Base-by-base conservation (phyloP, 2,888 invertebrate species). In the Gonocerus acuteangulatus region DNA sequence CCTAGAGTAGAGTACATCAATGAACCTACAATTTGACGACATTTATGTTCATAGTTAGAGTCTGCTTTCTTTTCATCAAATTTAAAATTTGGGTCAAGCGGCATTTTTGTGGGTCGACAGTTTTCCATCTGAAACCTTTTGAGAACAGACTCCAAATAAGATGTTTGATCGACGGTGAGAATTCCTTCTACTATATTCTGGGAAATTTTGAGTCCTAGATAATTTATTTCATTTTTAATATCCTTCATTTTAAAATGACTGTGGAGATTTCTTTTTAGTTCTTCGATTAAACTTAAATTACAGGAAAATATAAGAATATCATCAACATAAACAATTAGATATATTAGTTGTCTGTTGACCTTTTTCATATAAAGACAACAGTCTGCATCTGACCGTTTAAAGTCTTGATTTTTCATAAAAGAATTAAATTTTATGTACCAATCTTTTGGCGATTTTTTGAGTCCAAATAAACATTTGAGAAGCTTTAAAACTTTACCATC, bases 241-340 rank as follows among this genome's bases (percentile, higher is more conserved):
- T 48, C 22, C 15, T 48, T 48, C 48, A 21, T 48, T 48, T 48
- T 48, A 2, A 48, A 48, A 21, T 48, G 11, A 21, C 22, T 21
- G 4, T 48, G 21, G 11, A 48, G 48, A 9, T 48, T 48, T 2
- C 9, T 19, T 48, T 48, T 48, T 2, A 48, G 15, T 48, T 48
- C 48, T 2, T 48, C 11, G 11, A 22, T 22, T 2, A 48, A 22
- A 21, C 19, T 48, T 21, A 48, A 45, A 19, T 48, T 15, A 2
- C 2, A 9, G 19, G 48, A 48, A 48, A 48, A 21, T 48, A 22
- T 48, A 13, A 48, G 22, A 48, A 48, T 48, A 9, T 48, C 44
- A 18, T 44, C 48, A 48, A 48, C 22, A 48, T 48, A 22, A 13
- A 22, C 2, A 13, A 48, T 22, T 19, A 48, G 21, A 22, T 48